These are phyloP conservation scores for Myioborus melanocephalus DNA, from an alignment of 2,797 vertebrate genomes.

Conservation along the genomic window DNA sequence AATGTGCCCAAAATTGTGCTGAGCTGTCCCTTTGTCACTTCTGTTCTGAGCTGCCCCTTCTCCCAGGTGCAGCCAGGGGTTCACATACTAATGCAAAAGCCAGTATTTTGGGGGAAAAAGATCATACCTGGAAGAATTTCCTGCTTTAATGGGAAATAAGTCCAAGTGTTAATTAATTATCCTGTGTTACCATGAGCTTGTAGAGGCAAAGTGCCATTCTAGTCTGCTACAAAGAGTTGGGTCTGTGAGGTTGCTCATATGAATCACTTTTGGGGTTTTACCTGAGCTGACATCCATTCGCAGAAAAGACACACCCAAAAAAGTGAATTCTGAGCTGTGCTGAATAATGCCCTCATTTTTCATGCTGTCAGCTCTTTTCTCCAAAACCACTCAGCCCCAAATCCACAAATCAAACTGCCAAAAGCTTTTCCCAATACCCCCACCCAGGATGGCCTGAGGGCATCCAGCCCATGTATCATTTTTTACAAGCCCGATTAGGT, in stretches of 20 bases:
- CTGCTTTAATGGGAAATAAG: not conserved
- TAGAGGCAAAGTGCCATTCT: not conserved
- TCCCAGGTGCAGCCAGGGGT: not conserved
- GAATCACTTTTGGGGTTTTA: not conserved
- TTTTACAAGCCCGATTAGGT: not conserved
- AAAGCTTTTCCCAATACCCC: not conserved
- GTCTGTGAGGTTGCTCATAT: not conserved
- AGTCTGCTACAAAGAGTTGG: not conserved
- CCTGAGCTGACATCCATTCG: not conserved
- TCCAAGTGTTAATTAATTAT: not conserved
- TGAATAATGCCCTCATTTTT: not conserved
- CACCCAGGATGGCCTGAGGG: not conserved
- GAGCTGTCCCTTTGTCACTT: not conserved
- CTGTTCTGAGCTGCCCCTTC: not conserved
- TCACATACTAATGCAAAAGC: not conserved
- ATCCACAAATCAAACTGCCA: not conserved
- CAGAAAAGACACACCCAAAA: not conserved
- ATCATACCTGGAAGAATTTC: not conserved
- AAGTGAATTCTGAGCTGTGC: not conserved
- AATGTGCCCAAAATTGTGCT: not conserved
- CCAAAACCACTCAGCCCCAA: not conserved
- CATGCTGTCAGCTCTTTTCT: not conserved
- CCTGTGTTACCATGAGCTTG: fast-evolving
- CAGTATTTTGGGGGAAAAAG: fast-evolving
- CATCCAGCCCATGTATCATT: fast-evolving